Percentiles rank a stretch among this genome's conserved stretches.
Evolutionary conservation across 2,797 vertebrate species (phyloP).

Genomic region (Sparus aurata): DNA sequence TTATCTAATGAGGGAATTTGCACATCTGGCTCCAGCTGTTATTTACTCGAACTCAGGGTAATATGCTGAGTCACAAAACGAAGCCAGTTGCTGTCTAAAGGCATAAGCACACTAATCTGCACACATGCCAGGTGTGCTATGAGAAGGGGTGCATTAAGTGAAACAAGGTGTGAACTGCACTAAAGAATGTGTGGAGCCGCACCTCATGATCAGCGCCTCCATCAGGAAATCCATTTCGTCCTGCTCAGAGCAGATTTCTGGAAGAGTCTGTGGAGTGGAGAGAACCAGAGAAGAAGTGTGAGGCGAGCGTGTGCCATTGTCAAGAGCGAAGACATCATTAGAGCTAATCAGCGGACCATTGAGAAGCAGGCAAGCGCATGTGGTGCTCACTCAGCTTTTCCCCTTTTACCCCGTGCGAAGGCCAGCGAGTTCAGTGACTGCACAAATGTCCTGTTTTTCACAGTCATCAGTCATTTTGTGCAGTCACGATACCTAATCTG

Average conservation of each 20-base stretch:
- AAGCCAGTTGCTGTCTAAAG: neutral
- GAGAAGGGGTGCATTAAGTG: neutral
- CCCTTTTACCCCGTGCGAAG: neutral
- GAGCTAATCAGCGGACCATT: slow-evolving; percentile 47
- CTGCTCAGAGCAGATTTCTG: slow-evolving; percentile 95
- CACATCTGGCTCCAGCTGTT: slow-evolving; percentile 27
- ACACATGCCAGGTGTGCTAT: neutral
- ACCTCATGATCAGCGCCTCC: slow-evolving; percentile 96
- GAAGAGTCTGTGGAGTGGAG: slow-evolving; percentile 88
- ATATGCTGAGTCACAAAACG: neutral
- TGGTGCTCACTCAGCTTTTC: neutral
- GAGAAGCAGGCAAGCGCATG: slow-evolving; percentile 32
- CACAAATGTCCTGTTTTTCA: neutral
- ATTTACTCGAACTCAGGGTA: neutral
- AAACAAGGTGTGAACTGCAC: slow-evolving; percentile 4
- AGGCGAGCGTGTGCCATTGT: slow-evolving; percentile 16
- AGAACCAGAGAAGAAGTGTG: slow-evolving; percentile 31
- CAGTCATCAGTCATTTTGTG: slow-evolving; percentile 3
- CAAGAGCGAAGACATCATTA: neutral
- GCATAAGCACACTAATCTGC: neutral
- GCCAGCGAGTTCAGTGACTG: neutral
- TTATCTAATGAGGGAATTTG: neutral
- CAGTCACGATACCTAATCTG: neutral
- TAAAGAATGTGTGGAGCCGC: slow-evolving; percentile 23
- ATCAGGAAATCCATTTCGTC: slow-evolving; percentile 97